These are phyloP conservation scores for Xiphorhynchus erythropygius DNA, from an alignment of 2,797 vertebrate species.

Conservation along the genomic window DNA sequence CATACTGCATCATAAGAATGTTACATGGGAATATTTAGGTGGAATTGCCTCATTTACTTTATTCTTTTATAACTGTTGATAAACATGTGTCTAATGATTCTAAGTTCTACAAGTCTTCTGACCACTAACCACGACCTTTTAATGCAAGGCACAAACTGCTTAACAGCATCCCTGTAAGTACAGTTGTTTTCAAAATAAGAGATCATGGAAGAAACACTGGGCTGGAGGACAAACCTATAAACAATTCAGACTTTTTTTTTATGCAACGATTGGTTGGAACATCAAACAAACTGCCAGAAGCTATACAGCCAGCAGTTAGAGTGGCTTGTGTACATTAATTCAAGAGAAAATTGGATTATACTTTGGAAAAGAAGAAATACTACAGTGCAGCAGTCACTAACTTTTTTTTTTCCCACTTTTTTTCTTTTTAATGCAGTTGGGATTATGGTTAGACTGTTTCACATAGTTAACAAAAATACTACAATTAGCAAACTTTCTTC, in stretches of 20 bases:
- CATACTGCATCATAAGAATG: background rate
- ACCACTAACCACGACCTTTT: background rate
- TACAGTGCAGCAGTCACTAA: background rate
- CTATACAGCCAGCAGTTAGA: conserved; percentile 52
- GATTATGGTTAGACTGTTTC: background rate
- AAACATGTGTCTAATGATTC: background rate
- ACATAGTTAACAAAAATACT: background rate
- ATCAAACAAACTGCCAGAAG: conserved; percentile 55
- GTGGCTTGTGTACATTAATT: conserved; percentile 45
- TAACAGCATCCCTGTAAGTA: background rate
- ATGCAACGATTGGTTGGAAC: conserved; percentile 49
- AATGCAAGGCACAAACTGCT: background rate
- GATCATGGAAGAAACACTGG: conserved; percentile 33
- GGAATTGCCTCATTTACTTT: background rate
- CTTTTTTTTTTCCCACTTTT: background rate
- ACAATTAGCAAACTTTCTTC: conserved; percentile 16
- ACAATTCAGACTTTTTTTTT: conserved; percentile 48
- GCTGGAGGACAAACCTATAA: conserved; percentile 60
- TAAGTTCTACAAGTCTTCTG: background rate
- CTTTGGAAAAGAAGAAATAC: conserved; percentile 50
- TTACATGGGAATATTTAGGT: background rate
- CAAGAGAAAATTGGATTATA: conserved; percentile 45
- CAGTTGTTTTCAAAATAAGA: conserved; percentile 53
- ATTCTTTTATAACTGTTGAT: conserved; percentile 11
- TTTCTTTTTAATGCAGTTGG: background rate